Conservation (phyloP, 2,113 vertebrate genomes). For the Aphyosemion australe region DNA sequence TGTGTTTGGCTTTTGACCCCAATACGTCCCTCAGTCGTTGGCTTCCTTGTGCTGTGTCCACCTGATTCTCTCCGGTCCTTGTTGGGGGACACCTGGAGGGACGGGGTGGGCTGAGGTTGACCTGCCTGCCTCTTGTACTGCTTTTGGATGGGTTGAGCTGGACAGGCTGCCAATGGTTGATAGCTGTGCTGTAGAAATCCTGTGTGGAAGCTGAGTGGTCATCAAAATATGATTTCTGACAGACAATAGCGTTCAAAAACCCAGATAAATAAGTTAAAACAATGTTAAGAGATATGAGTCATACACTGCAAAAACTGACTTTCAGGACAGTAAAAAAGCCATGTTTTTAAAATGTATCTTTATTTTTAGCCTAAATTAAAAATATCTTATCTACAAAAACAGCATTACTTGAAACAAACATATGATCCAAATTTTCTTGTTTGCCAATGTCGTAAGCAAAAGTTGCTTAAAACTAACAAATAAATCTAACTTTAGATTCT, state of each 20-base stretch:
- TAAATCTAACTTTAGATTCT: no score
- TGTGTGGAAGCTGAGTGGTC: slow-evolving; percentile 68
- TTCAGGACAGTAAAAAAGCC: no score
- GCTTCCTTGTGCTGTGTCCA: slow-evolving; percentile 44
- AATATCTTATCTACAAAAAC: no score
- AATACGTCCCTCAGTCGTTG: slow-evolving; percentile 56
- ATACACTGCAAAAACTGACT: no score
- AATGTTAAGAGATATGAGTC: no score
- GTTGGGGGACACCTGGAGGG: slow-evolving; percentile 40
- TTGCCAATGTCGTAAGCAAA: no score
- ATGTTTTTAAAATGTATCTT: no score
- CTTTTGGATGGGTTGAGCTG: slow-evolving; percentile 52
- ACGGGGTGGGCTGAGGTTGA: slow-evolving; percentile 49
- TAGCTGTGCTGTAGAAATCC: slow-evolving; percentile 54
- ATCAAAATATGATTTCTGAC: slow-evolving; percentile 49
- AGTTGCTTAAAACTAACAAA: no score
- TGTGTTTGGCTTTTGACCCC: slow-evolving; percentile 38
- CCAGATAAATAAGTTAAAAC: neutral
- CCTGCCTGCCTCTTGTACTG: slow-evolving; percentile 45
- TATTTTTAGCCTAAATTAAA: no score
- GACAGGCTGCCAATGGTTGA: slow-evolving; percentile 55
- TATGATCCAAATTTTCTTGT: no score
- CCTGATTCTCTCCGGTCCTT: slow-evolving; percentile 49
- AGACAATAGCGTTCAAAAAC: neutral
- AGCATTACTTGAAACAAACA: no score